phyloP scores from a whole-genome alignment of 2,888 invertebrate species.

The Leptothorax acervorum region DNA sequence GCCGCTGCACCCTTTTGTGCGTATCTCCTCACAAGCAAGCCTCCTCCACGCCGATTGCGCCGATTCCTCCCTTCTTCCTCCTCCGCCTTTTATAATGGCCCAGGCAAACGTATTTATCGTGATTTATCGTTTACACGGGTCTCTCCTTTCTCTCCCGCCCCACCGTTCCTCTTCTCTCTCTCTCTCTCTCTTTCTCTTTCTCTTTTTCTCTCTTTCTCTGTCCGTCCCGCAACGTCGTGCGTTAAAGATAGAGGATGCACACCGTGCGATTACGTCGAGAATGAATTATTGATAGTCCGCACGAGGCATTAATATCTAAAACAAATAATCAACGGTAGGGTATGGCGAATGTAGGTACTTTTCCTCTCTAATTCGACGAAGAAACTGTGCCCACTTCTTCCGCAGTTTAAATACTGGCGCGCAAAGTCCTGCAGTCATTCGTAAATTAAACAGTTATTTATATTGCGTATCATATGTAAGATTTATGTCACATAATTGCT shows the following conservation, averaged over 20 bases:
- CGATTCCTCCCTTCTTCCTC: constrained; percentile 66
- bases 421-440: neutral
- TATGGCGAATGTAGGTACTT: constrained; percentile 32
- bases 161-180: neutral
- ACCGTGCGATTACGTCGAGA: constrained; percentile 80
- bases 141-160: constrained; percentile 70
- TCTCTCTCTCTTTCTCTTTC: neutral
- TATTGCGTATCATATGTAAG: constrained; percentile 8
- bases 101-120: constrained; percentile 83
- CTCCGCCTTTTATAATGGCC: constrained; percentile 81
- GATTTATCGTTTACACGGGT: constrained; percentile 84
- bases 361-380: constrained; percentile 26
- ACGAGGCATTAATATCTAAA: constrained; percentile 81
- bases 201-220: constrained; percentile 17
- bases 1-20: constrained; percentile 61
- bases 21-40: constrained; percentile 49
- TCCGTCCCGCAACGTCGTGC: constrained; percentile 63
- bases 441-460: constrained; percentile 37
- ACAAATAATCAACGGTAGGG: constrained; percentile 78
- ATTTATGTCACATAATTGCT: constrained; percentile 43
- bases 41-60: constrained; percentile 67
- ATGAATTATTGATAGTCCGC: constrained; percentile 82
- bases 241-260: constrained; percentile 73
- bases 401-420: neutral
- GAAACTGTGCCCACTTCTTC: neutral